Base-by-base conservation (phyloP, 2,888 invertebrate species). In the Cremastinae sp. region DNA sequence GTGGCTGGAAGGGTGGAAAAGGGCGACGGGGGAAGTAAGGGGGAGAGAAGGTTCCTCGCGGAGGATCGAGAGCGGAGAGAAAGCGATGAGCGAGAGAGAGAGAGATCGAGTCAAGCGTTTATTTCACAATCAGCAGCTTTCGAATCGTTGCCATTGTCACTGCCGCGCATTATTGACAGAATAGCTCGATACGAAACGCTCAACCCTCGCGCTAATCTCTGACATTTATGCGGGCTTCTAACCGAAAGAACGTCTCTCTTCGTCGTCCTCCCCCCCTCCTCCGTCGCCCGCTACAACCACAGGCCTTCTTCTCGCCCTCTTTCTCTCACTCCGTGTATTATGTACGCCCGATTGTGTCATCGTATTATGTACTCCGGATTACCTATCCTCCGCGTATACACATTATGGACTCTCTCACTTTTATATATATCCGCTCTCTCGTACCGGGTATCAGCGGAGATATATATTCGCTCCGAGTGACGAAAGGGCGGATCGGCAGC, bases 41-140 rank as follows among this genome's bases (percentile, higher is more conserved):
- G 65, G 14, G 64, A 75, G 79, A 79, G 78, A 72, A 72, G 68
- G 56, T 65, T 61, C 43, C 47, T 20, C 45, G 51, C 73, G 64
- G 70, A 75, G 34, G 70, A 36, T 71, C n/a, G n/a, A n/a, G n/a
- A n/a, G n/a, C n/a, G n/a, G n/a, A n/a, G 5, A 28, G 28, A 64
- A 74, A 9, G 61, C 12, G 68, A 53, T 1, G 65, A 43, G 56
- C 51, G 36, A 58, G 71, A 28, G 65, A 69, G 58, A 65, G 68
- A 66, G 70, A 73, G 53, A 62, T 59, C 69, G 75, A 78, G 80
- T 84, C 84, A 80, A 81, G 82, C 85, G 84, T 87, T 87, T 86
- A 85, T 87, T 86, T 87, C 86, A 86, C 86, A 87, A 88, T 87
- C 88, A 87, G 86, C 85, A 83, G 87, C 85, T 87, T 87, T 88